Percentiles rank a stretch among this genome's conserved stretches.
These are phyloP conservation scores for Aplysina aerophoba DNA, from an alignment of 37 sponge, comb jelly and placozoan genomes.

Conservation along the genomic window DNA sequence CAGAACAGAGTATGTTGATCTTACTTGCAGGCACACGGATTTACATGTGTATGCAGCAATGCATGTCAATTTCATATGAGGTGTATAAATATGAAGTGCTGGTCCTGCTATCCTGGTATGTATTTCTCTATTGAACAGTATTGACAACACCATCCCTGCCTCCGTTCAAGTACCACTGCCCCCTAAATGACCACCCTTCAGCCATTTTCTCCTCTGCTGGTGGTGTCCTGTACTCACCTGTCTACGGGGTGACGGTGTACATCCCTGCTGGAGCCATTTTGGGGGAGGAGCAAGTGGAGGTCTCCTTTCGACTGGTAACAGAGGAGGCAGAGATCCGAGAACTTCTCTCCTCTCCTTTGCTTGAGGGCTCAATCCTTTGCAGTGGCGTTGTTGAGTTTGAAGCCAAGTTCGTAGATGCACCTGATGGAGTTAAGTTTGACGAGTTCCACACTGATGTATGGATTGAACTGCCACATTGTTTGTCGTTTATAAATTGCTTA, in stretches of 20 bases:
- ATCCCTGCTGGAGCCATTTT: constrained; percentile 12
- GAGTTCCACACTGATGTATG: neutral
- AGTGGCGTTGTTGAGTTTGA: neutral
- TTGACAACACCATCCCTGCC: too few relatives aligned
- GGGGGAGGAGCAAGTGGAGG: neutral
- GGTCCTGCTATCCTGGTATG: too few relatives aligned
- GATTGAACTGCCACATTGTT: neutral
- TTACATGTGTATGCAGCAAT: too few relatives aligned
- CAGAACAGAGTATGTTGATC: too few relatives aligned
- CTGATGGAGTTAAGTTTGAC: neutral
- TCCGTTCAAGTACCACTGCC: too few relatives aligned
- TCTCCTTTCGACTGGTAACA: neutral
- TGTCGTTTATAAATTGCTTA: too few relatives aligned
- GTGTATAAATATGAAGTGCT: too few relatives aligned
- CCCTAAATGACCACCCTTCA: neutral
- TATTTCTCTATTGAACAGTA: too few relatives aligned
- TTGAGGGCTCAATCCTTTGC: neutral
- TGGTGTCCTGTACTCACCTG: constrained; percentile 17
- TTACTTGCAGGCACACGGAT: too few relatives aligned
- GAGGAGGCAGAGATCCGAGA: neutral
- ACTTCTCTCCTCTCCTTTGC: too few relatives aligned
- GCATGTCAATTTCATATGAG: too few relatives aligned
- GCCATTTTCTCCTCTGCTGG: neutral
- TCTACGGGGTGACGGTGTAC: constrained; percentile 7
- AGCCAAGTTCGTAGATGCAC: neutral